Evolutionary conservation across 2,797 vertebrate genomes (phyloP), one percentile per base, ranked within the genome.

Genomic region (Rhyacichthys aspro): DNA sequence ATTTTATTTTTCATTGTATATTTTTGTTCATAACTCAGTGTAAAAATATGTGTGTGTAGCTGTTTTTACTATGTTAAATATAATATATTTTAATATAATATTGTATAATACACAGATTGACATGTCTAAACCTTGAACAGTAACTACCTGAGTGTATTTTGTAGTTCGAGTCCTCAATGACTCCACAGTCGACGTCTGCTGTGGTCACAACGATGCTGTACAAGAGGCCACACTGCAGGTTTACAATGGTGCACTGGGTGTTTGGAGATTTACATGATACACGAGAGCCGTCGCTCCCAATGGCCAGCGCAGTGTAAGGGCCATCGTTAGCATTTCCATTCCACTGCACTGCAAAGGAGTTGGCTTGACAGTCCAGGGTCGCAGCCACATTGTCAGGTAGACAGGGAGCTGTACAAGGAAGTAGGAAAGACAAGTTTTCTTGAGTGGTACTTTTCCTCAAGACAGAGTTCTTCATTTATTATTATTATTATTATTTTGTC

Each of bases 161-260:
- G 64, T 92, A 90, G 74, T 91, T 78, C 0, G 90, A 89, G 49
- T 86, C 87, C 1, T 72, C 2, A 7, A 92, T 87, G 54, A 46
- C 49, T 5, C 71, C 79, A 11, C 92, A 93, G 38, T 81, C 14
- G 2, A 86, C 7, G 1, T 75, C 74, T 1, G 85, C 55, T 1
- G 88, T 80, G 0, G 86, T 91, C 50, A 94, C 83, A 0, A 85
- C 86, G 2, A 93, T 71, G 64, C 83, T 79, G 75, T 94, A 94
- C 17, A 43, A 75, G 45, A 87, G 59, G 59, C 93, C 93, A 48
- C 93, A 94, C 42, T 43, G 70, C 15, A 94, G 72, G 59, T 36
- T 63, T 9, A 3, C 3, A 63, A 94, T 90, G 59, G 64, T 66
- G 76, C 93, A 94, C 38, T 71, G 58, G 2, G 87, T 87, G 53